These are phyloP conservation scores for Cordilura impudica DNA, from an alignment of 2,888 invertebrate species.

Conservation along the genomic window DNA sequence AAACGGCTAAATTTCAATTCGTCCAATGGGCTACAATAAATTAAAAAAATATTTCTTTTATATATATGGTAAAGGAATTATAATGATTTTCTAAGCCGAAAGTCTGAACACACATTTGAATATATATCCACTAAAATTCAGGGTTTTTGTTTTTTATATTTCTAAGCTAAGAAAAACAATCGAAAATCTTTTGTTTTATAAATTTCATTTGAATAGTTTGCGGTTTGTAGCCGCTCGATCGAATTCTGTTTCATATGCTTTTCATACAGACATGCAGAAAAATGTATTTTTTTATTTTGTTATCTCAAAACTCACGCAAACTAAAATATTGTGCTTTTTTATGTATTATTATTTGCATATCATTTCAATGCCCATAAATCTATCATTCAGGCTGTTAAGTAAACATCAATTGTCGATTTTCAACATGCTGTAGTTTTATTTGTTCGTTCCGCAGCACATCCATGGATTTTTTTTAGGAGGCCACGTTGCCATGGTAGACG, in stretches of 20 bases:
- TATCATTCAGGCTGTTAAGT: conserved; percentile 43
- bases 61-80: too few species aligned
- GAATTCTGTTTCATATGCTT: not conserved
- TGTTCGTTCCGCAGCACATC: not conserved
- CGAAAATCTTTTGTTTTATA: too few species aligned
- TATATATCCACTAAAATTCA: too few species aligned
- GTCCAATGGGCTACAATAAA: too few species aligned
- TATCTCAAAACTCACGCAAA: not conserved
- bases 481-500: not conserved
- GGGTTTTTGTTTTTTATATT: too few species aligned
- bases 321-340: not conserved
- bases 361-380: conserved; percentile 43
- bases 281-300: not conserved
- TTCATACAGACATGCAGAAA: not conserved
- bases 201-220: not conserved
- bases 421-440: not conserved
- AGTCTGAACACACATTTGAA: too few species aligned
- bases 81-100: too few species aligned
- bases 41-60: too few species aligned
- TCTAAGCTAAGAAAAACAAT: too few species aligned
- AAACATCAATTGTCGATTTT: conserved; percentile 44
- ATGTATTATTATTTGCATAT: not conserved
- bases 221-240: not conserved
- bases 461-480: not conserved
- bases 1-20: too few species aligned